Percentiles rank a stretch among this genome's conserved stretches.
phyloP scores from a whole-genome alignment of 2,113 vertebrate species.

The Triplophysa dalaica region DNA sequence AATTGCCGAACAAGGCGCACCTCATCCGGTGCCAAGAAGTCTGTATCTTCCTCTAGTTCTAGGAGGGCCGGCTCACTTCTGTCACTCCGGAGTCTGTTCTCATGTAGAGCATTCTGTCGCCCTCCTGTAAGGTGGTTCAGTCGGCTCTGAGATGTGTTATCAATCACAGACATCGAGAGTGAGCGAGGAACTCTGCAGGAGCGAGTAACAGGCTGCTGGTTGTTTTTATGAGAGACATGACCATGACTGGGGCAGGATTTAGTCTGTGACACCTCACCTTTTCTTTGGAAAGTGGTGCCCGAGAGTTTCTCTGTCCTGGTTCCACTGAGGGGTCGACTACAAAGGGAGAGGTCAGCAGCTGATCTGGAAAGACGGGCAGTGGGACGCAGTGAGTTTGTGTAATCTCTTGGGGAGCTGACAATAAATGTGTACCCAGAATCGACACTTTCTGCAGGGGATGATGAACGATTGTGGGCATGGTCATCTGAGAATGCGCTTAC shows the following conservation, averaged over 20 bases:
- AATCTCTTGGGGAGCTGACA: constrained; percentile 66
- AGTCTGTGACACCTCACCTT: constrained; percentile 40
- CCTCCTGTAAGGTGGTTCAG: background rate
- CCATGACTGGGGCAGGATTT: constrained; percentile 42
- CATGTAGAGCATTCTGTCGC: constrained; percentile 5
- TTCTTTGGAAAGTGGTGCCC: constrained; percentile 43
- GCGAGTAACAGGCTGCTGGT: constrained; percentile 38
- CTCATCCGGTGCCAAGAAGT: constrained; percentile 40
- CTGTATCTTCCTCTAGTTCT: constrained; percentile 62
- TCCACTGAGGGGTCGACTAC: constrained; percentile 59
- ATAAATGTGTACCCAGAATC: constrained; percentile 80
- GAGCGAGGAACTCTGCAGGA: constrained; percentile 62
- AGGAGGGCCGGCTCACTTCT: constrained; percentile 53
- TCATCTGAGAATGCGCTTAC: constrained; percentile 72
- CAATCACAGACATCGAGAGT: constrained; percentile 68
- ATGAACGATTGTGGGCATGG: constrained; percentile 62
- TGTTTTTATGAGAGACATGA: constrained; percentile 45
- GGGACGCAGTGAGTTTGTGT: constrained; percentile 53
- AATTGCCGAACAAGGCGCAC: constrained; percentile 68
- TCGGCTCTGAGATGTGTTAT: constrained; percentile 57
- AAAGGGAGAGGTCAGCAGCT: constrained; percentile 68
- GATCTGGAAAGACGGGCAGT: constrained; percentile 68
- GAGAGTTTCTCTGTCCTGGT: constrained; percentile 48
- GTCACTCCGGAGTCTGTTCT: constrained; percentile 55
- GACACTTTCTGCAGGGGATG: constrained; percentile 74